Percentiles rank a stretch among this genome's conserved stretches.
phyloP scores from a whole-genome alignment of 2,113 vertebrate species.

The Regulus satrapa region DNA sequence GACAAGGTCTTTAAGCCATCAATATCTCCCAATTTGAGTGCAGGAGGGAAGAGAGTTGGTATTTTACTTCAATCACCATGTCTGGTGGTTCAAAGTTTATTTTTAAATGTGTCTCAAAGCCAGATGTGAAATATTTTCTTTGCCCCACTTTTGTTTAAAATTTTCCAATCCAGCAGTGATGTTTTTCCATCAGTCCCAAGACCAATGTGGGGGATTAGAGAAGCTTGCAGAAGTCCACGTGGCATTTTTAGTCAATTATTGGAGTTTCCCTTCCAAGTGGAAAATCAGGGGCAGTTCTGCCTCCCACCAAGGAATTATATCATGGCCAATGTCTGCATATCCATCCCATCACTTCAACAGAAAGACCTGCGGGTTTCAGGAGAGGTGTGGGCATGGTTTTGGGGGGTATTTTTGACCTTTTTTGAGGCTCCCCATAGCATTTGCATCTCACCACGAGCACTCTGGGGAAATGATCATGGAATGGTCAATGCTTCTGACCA shows the following conservation, averaged over 20 bases:
- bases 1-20: conserved; percentile 61
- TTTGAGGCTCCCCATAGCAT: not conserved
- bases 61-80: not conserved
- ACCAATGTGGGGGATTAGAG: not conserved
- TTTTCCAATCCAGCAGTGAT: not conserved
- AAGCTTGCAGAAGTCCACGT: not conserved
- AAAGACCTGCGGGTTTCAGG: not conserved
- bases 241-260: not conserved
- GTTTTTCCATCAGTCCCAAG: not conserved
- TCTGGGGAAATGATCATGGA: not conserved
- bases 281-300: not conserved
- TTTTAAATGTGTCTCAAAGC: conserved; percentile 7
- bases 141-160: not conserved
- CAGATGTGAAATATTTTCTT: not conserved
- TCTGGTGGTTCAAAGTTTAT: conserved; percentile 19
- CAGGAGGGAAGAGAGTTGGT: not conserved
- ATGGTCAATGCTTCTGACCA: not conserved
- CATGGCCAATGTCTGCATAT: not conserved
- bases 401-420: not conserved
- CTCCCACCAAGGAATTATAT: not conserved
- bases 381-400: not conserved
- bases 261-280: not conserved
- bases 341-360: not conserved
- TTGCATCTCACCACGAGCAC: not conserved
- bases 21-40: conserved; percentile 38